These are phyloP conservation scores for Rhagium mordax DNA, from an alignment of 2,888 invertebrate species.

Conservation along the genomic window DNA sequence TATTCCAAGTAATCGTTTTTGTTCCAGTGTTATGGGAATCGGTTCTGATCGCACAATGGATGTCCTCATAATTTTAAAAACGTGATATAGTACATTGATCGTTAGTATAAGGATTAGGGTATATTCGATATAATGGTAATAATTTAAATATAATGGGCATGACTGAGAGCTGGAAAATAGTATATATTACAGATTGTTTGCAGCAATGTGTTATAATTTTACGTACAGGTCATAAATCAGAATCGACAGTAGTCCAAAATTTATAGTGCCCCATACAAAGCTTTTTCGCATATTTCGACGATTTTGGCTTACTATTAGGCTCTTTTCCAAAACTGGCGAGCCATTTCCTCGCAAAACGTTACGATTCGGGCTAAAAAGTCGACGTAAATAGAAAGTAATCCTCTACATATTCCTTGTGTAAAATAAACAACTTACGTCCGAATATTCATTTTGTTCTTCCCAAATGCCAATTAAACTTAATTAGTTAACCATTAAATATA, in stretches of 20 bases:
- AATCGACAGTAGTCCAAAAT: constrained; percentile 72
- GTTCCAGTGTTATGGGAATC: constrained; percentile 71
- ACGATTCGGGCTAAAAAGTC: constrained; percentile 44
- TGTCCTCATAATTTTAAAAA: constrained; percentile 70
- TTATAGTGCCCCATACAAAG: constrained; percentile 75
- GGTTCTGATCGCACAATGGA: constrained; percentile 67
- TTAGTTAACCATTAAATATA: background rate
- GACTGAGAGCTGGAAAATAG: constrained; percentile 65
- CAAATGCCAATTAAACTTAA: background rate
- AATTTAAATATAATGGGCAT: constrained; percentile 70
- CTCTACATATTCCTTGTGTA: background rate
- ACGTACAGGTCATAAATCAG: constrained; percentile 78
- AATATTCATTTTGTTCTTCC: constrained; percentile 6
- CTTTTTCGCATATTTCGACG: constrained; percentile 72
- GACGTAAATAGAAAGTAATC: background rate
- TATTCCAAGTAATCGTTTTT: constrained; percentile 73
- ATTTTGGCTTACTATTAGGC: constrained; percentile 72
- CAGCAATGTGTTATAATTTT: constrained; percentile 49
- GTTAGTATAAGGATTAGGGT: constrained; percentile 68
- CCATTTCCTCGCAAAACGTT: constrained; percentile 31
- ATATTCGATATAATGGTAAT: constrained; percentile 70
- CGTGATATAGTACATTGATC: constrained; percentile 72
- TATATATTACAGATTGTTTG: background rate
- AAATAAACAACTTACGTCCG: constrained; percentile 15
- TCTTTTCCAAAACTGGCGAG: constrained; percentile 72